Percentiles rank a stretch among this genome's conserved stretches.
These are phyloP conservation scores for Bucco capensis DNA, from an alignment of 2,113 vertebrate genomes.

Conservation along the genomic window DNA sequence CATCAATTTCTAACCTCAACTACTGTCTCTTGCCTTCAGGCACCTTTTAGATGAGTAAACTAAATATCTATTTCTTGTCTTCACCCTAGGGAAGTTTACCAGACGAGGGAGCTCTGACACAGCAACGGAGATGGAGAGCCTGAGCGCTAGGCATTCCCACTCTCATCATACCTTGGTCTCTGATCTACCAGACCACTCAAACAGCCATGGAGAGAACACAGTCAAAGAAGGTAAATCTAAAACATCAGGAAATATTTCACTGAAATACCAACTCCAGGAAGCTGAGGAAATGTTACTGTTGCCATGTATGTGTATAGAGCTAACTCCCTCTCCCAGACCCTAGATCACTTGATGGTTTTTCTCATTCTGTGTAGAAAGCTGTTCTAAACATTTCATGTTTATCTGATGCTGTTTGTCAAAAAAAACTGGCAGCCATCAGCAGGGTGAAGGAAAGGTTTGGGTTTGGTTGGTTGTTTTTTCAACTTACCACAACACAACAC, in stretches of 20 bases:
- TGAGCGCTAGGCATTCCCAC: conserved; percentile 89
- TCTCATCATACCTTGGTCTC: conserved; percentile 91
- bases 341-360: accelerated
- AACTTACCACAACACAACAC: background rate
- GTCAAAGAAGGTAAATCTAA: conserved; percentile 85
- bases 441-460: background rate
- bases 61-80: background rate
- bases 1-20: background rate
- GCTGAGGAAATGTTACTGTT: background rate
- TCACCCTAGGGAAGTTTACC: conserved; percentile 85
- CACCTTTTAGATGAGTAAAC: background rate
- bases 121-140: conserved; percentile 89
- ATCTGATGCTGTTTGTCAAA: background rate
- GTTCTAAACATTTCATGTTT: background rate
- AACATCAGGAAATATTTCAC: background rate
- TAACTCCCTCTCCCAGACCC: background rate
- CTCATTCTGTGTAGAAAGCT: background rate
- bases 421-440: background rate
- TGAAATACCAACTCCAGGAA: background rate
- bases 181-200: conserved; percentile 91
- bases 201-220: conserved; percentile 93
- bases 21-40: background rate
- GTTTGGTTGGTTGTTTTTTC: no score
- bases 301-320: background rate
- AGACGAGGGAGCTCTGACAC: conserved; percentile 92